Conservation (phyloP, 23 tunicate genomes). For the Styela clava region DNA sequence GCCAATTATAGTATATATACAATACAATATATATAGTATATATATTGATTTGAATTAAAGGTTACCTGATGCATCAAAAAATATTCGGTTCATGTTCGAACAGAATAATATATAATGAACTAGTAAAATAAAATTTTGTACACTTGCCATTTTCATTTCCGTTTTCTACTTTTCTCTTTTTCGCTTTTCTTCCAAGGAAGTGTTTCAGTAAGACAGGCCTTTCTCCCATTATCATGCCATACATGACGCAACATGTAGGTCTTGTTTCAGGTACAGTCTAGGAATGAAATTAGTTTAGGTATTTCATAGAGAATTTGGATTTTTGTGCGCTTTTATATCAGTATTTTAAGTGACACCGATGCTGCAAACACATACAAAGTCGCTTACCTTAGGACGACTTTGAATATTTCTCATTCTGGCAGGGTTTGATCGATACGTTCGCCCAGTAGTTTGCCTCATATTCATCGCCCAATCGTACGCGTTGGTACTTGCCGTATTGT, state of each 20-base stretch:
- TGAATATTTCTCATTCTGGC: neutral
- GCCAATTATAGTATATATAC: too few relatives aligned
- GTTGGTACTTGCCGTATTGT: conserved; percentile 40
- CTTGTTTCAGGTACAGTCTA: conserved; percentile 27
- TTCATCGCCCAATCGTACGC: conserved; percentile 50
- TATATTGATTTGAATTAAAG: too few relatives aligned
- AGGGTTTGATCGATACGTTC: neutral
- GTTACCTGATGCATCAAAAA: too few relatives aligned
- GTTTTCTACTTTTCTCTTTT: conserved; percentile 24
- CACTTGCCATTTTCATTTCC: too few relatives aligned
- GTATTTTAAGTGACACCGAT: too few relatives aligned
- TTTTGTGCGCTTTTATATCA: too few relatives aligned
- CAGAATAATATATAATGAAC: too few relatives aligned
- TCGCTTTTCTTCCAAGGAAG: conserved; percentile 48
- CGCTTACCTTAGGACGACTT: conserved; percentile 8
- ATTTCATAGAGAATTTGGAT: neutral
- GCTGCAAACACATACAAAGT: too few relatives aligned
- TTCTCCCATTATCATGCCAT: conserved; percentile 81
- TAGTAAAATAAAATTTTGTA: too few relatives aligned
- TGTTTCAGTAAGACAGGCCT: conserved; percentile 69
- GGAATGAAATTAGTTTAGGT: too few relatives aligned
- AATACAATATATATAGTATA: too few relatives aligned
- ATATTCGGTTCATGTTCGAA: too few relatives aligned
- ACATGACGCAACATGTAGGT: conserved; percentile 68
- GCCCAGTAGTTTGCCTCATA: conserved; percentile 38